phyloP scores from a whole-genome alignment of 2,888 invertebrate species.

The Epiperipatus broadwayi region DNA sequence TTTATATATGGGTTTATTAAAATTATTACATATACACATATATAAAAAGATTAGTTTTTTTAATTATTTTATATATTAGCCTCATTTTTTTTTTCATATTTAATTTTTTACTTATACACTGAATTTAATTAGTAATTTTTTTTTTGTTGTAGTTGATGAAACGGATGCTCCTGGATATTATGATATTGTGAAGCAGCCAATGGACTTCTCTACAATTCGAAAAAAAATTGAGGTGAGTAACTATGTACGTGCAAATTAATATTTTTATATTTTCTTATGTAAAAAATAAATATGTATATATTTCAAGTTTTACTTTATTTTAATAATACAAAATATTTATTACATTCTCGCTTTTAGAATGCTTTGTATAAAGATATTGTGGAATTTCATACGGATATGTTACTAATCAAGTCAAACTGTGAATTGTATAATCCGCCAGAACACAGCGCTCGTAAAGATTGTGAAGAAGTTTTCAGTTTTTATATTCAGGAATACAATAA shows the following conservation, averaged over 20 bases:
- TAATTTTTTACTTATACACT: no score
- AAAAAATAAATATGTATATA: not conserved
- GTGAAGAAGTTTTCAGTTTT: constrained; percentile 27
- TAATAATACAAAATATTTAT: constrained; percentile 9
- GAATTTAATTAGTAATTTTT: no score
- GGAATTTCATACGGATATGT: constrained; percentile 28
- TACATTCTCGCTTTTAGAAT: constrained; percentile 18
- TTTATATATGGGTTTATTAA: no score
- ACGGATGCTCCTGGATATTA: constrained; percentile 28
- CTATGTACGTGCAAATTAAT: no score
- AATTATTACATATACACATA: no score
- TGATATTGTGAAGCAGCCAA: constrained; percentile 26
- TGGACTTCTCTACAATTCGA: constrained; percentile 28
- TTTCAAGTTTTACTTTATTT: not conserved
- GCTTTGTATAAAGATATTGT: constrained; percentile 23
- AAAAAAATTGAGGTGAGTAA: constrained; percentile 26
- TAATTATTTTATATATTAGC: no score
- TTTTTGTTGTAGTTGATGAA: constrained; percentile 26
- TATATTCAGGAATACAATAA: constrained; percentile 25
- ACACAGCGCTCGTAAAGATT: constrained; percentile 25
- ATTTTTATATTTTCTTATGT: no score
- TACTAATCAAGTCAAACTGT: constrained; percentile 27
- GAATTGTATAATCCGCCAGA: constrained; percentile 26
- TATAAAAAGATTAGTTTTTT: no score
- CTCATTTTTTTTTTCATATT: no score